These are phyloP conservation scores for Hexactinellida sp. DNA, from an alignment of 37 sponge, comb jelly and placozoan genomes.

Conservation along the genomic window DNA sequence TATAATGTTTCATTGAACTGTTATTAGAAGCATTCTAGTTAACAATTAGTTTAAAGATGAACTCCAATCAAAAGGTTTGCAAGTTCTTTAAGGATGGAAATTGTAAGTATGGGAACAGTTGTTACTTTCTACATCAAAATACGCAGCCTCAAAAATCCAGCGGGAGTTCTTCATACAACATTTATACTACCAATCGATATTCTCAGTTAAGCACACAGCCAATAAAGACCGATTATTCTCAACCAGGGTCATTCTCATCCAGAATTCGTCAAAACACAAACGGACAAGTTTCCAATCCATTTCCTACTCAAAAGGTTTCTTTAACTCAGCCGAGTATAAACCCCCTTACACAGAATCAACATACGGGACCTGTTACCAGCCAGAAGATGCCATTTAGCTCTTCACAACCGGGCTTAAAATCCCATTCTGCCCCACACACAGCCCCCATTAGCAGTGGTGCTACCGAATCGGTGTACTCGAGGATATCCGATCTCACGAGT, in stretches of 20 bases:
- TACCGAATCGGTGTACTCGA: background rate
- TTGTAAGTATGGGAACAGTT: background rate
- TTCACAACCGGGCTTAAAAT: background rate
- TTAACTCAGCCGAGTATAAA: background rate
- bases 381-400: background rate
- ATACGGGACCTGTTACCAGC: background rate
- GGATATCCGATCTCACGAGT: background rate
- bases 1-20: background rate
- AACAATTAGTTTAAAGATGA: background rate
- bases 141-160: background rate
- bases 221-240: background rate
- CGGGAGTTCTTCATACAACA: background rate
- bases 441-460: background rate
- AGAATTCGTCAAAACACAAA: background rate
- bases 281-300: background rate
- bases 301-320: background rate
- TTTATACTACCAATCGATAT: conserved; percentile 4
- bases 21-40: background rate
- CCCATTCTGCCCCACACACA: background rate
- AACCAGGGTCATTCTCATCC: background rate
- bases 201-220: background rate
- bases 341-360: background rate
- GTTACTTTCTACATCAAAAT: background rate
- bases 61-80: background rate
- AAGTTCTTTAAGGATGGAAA: background rate